Conservation (phyloP, 1,140 invertebrate species). For the Brachionus rubens region DNA sequence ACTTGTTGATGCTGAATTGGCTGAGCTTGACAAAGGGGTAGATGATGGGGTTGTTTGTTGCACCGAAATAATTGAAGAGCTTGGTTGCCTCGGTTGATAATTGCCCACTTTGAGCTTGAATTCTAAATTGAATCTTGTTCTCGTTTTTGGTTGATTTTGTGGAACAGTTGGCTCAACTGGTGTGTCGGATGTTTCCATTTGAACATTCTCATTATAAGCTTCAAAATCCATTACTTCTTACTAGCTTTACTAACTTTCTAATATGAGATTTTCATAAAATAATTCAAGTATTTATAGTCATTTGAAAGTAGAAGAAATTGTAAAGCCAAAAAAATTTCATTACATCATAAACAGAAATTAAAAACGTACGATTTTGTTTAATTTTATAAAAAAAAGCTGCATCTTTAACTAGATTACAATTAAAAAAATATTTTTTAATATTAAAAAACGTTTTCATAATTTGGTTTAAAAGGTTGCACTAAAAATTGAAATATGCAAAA, state of each 20-base stretch:
- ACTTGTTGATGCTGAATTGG: no score
- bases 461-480: background rate
- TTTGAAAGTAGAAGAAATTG: background rate
- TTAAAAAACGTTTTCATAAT: constrained; percentile 22
- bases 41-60: no score
- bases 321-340: no score
- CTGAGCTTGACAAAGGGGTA: no score
- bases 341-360: background rate
- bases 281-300: background rate
- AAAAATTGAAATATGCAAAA: background rate
- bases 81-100: background rate
- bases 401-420: background rate
- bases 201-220: constrained; percentile 24
- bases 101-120: constrained; percentile 7
- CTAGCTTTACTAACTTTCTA: background rate
- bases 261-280: no score
- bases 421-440: constrained; percentile 20
- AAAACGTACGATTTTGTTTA: background rate
- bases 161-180: background rate
- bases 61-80: no score
- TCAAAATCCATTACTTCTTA: constrained; percentile 27
- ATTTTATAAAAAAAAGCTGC: constrained; percentile 2
- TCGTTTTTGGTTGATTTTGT: constrained; percentile 21
- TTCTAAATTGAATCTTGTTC: constrained; percentile 15
- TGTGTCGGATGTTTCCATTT: constrained; percentile 26